phyloP scores from a whole-genome alignment of 2,888 invertebrate genomes.

The Ophraella communa region DNA sequence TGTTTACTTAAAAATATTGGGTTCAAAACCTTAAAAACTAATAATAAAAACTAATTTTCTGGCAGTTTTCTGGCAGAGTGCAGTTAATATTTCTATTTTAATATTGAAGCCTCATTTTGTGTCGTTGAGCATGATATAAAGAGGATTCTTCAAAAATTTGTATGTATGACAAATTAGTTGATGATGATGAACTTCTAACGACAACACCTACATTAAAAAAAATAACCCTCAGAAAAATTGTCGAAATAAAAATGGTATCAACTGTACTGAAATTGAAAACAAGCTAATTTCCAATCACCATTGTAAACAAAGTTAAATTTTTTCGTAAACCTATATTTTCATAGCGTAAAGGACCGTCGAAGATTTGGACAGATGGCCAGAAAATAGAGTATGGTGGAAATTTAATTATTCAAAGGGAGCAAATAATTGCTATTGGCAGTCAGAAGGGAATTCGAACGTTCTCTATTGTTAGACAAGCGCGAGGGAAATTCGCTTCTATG shows the following conservation, averaged over 20 bases:
- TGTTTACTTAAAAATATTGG: too few relatives aligned
- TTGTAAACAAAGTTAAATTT: slow-evolving; percentile 25
- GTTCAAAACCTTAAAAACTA: too few relatives aligned
- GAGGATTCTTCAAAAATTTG: too few relatives aligned
- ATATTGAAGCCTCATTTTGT: too few relatives aligned
- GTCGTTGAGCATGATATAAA: too few relatives aligned
- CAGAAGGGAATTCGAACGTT: slow-evolving; percentile 48
- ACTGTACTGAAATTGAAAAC: not conserved
- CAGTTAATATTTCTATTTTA: too few relatives aligned
- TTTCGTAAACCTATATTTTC: slow-evolving; percentile 52
- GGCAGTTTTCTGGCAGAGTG: too few relatives aligned
- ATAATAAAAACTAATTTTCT: too few relatives aligned
- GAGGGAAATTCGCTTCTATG: slow-evolving; percentile 44
- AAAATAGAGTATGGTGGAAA: slow-evolving; percentile 58
- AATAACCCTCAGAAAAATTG: too few relatives aligned
- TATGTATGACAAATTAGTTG: too few relatives aligned
- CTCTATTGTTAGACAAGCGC: slow-evolving; percentile 36
- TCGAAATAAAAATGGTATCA: not conserved
- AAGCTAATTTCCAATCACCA: not conserved
- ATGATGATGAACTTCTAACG: too few relatives aligned
- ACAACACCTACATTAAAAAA: too few relatives aligned
- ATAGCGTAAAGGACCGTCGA: slow-evolving; percentile 35
- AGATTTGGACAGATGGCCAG: slow-evolving; percentile 58
- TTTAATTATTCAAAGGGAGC: slow-evolving; percentile 63
- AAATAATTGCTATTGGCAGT: slow-evolving; percentile 60